phyloP scores from a whole-genome alignment of 1,140 invertebrate genomes.

The Ganaspis sp. region DNA sequence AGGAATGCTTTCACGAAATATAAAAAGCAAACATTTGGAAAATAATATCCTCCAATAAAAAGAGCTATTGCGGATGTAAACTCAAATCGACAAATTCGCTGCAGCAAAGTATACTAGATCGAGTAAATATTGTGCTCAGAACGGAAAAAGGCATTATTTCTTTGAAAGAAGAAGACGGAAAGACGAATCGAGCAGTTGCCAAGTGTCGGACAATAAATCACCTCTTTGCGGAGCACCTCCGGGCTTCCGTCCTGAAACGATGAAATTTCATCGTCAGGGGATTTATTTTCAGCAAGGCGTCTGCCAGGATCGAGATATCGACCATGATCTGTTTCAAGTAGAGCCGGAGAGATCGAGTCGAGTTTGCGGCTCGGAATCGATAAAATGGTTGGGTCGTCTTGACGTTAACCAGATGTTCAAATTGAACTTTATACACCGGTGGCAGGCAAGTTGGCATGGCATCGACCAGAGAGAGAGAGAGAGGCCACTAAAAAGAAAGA shows the following conservation, averaged over 20 bases:
- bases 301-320: constrained; percentile 6
- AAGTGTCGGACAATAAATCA: constrained; percentile 17
- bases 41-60: too few relatives aligned
- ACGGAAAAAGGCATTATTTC: background rate
- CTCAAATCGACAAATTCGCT: background rate
- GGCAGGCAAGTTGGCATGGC: too few relatives aligned
- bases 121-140: background rate
- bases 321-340: constrained; percentile 3
- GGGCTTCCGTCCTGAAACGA: constrained; percentile 15
- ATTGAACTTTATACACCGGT: too few relatives aligned
- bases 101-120: background rate
- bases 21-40: too few relatives aligned
- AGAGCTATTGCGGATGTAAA: background rate
- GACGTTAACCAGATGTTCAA: background rate
- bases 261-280: constrained; percentile 3
- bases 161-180: background rate
- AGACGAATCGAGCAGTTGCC: background rate
- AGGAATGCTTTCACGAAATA: too few relatives aligned
- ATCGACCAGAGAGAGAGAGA: background rate
- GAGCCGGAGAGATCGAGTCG: background rate
- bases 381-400: background rate
- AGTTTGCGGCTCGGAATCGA: background rate
- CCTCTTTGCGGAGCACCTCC: background rate
- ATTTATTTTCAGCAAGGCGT: background rate
- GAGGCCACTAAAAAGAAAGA: too few relatives aligned